Percentiles rank a stretch among this genome's conserved stretches.
These are phyloP conservation scores for Lophius piscatorius DNA, from an alignment of 2,113 vertebrate genomes.

Conservation along the genomic window DNA sequence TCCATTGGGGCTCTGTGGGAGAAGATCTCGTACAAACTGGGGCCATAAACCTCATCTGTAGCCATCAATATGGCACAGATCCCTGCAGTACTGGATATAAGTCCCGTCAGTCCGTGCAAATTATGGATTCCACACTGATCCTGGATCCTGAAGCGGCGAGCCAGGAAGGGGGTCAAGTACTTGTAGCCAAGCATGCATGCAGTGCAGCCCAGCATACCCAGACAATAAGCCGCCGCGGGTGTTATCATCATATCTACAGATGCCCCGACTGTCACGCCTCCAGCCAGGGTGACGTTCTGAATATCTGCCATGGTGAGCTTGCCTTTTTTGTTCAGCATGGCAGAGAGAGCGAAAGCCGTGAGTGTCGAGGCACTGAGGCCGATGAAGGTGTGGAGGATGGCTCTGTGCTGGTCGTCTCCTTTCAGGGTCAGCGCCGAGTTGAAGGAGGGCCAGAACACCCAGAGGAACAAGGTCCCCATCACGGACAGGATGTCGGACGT, in stretches of 20 bases:
- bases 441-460: conserved; percentile 91
- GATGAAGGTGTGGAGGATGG: conserved; percentile 86
- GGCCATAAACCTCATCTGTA: conserved; percentile 63
- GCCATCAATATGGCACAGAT: conserved; percentile 73
- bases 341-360: conserved; percentile 81
- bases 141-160: conserved; percentile 66
- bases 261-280: conserved; percentile 81
- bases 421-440: conserved; percentile 79
- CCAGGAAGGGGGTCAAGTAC: conserved; percentile 81
- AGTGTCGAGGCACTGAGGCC: conserved; percentile 81
- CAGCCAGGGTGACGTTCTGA: conserved; percentile 86
- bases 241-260: conserved; percentile 83
- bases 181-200: conserved; percentile 83
- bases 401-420: conserved; percentile 82
- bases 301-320: conserved; percentile 82
- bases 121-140: conserved; percentile 89
- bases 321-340: conserved; percentile 78
- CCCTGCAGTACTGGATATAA: conserved; percentile 80
- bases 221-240: conserved; percentile 74
- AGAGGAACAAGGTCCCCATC: conserved; percentile 84
- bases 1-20: conserved; percentile 54
- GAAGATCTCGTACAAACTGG: conserved; percentile 74
- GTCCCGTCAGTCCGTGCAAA: conserved; percentile 83
- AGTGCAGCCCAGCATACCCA: conserved; percentile 80
- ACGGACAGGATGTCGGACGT: conserved; percentile 82